Evolutionary conservation across 37 sponge, comb jelly and placozoan genomes (phyloP), one percentile per base, ranked within the genome.

Genomic region (Beroe forskalii): DNA sequence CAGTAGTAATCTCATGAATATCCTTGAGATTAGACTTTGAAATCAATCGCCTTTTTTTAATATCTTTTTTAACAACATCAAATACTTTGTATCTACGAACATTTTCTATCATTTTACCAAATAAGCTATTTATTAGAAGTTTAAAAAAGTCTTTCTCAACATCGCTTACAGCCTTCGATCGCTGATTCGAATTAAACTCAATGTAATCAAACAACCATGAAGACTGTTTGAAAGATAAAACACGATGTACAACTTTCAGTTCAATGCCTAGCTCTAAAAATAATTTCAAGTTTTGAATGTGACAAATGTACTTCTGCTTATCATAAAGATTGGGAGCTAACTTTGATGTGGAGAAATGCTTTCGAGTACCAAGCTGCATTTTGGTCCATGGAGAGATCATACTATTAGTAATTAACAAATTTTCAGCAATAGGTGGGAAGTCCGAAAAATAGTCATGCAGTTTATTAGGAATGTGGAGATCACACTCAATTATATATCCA

Each of bases 61-160:
- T 63, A 30, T 3, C 24, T 24, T 63, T 63, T 24, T 24, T 63
- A 63, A 19, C 25, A 63, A 63, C 25, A 24, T 63, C 25, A 63
- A 63, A 63, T 3, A 28, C 28, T 63, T 30, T 63, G 25, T 63
- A 63, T 20, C 66, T 8, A n/a, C 66, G 14, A 4, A 63, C 66
- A 63, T 63, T 63, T 63, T 63, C 66, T n/a, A n/a, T n/a, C n/a
- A n/a, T n/a, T n/a, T n/a, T n/a, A n/a, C n/a, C n/a, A n/a, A n/a
- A n/a, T n/a, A 63, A 20, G n/a, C 4, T 28, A 20, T 30, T 63
- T 23, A 63, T 30, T 30, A 63, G 25, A 28, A 63, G 25, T 19
- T 63, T 63, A 20, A 63, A 63, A 30, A 63, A 63, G n/a, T 63
- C 66, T 63, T 63, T 63, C 25, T 63, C 66, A 19, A 63, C 20